Evolutionary conservation across 2,888 invertebrate species (phyloP).

Genomic region (Endotricha flammealis): DNA sequence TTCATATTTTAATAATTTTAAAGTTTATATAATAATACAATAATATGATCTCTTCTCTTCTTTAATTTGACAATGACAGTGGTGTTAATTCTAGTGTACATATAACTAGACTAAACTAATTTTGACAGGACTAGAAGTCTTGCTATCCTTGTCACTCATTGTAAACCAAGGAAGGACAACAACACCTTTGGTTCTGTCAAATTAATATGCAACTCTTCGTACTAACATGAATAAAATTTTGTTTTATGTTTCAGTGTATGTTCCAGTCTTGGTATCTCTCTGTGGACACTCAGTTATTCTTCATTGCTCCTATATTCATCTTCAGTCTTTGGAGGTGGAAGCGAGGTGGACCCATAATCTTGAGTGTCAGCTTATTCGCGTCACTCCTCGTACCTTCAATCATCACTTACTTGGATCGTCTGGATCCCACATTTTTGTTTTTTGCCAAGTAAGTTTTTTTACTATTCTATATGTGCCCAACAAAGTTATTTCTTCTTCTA

Average conservation of each 20-base stretch:
- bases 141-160: too few species aligned
- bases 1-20: too few species aligned
- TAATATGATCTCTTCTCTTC: neutral
- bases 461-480: too few species aligned
- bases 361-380: conserved; percentile 63
- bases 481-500: too few species aligned
- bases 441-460: conserved; percentile 80
- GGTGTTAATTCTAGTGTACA: conserved; percentile 7
- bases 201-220: too few species aligned
- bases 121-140: too few species aligned
- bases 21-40: too few species aligned
- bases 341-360: conserved; percentile 73
- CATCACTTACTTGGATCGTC: conserved; percentile 76
- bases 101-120: too few species aligned
- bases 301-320: conserved; percentile 82
- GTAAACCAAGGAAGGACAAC: too few species aligned
- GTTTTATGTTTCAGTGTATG: conserved; percentile 78
- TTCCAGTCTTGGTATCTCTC: conserved; percentile 85
- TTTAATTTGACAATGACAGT: neutral
- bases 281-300: conserved; percentile 82
- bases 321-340: conserved; percentile 83
- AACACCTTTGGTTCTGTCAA: too few species aligned
- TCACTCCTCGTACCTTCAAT: conserved; percentile 75
- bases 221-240: conserved; percentile 10
- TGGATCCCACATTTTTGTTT: conserved; percentile 83